phyloP scores from a whole-genome alignment of 2,113 vertebrate genomes.

The Glaucomys volans region DNA sequence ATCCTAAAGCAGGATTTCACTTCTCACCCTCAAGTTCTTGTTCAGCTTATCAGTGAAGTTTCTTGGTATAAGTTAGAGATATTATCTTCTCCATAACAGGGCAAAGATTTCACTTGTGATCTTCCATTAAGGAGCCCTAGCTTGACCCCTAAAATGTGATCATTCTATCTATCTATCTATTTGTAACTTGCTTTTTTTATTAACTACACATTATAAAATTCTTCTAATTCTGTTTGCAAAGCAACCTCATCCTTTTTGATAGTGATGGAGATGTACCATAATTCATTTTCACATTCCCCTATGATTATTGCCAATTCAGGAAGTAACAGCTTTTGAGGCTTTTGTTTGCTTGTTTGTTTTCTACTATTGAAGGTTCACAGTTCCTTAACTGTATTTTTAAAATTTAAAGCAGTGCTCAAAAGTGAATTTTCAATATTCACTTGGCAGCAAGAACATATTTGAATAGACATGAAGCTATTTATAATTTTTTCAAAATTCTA shows the following conservation, averaged over 20 bases:
- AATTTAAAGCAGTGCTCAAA: neutral
- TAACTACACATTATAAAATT: neutral
- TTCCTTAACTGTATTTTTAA: neutral
- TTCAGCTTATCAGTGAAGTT: neutral
- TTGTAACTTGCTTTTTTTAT: neutral
- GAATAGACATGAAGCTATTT: neutral
- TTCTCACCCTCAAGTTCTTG: neutral
- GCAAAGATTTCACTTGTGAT: neutral
- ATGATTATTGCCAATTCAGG: neutral
- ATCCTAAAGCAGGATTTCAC: neutral
- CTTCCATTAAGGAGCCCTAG: neutral
- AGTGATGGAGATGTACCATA: neutral
- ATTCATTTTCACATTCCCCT: neutral
- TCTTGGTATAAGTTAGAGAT: neutral
- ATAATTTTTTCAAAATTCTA: conserved; percentile 38
- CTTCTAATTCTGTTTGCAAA: neutral
- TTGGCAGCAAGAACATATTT: neutral
- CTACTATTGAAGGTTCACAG: neutral
- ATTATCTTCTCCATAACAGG: neutral
- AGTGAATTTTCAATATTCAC: conserved; percentile 14
- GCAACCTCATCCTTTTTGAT: neutral
- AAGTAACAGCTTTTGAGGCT: neutral
- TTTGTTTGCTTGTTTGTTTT: neutral
- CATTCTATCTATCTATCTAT: neutral
- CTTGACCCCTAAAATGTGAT: neutral